Evolutionary conservation across 1,140 invertebrate genomes (phyloP).

Genomic region (Apis cerana): DNA sequence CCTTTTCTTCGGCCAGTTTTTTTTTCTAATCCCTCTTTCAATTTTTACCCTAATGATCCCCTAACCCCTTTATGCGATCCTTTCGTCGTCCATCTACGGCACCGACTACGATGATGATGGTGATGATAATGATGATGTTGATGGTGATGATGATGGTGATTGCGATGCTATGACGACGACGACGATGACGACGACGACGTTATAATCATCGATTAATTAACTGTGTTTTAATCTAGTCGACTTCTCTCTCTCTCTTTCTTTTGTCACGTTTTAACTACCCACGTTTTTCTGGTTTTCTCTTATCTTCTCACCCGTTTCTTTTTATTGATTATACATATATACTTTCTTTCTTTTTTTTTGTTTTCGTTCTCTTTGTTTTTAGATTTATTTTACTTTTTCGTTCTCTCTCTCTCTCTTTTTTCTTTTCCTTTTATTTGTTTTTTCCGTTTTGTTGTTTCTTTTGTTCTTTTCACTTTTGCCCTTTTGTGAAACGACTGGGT

Average conservation of each 20-base stretch:
- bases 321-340: not conserved
- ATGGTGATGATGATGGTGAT: not conserved
- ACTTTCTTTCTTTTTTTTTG: no score
- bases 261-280: constrained; percentile 16
- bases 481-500: constrained; percentile 5
- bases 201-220: constrained; percentile 41
- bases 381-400: not conserved
- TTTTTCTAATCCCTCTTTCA: not conserved
- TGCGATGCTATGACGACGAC: constrained; percentile 3
- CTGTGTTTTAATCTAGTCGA: constrained; percentile 50
- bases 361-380: no score
- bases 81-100: constrained; percentile 19
- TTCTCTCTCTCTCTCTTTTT: not conserved
- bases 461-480: not conserved
- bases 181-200: constrained; percentile 34
- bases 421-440: not conserved
- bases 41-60: no score
- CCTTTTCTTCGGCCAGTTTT: no score
- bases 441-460: not conserved
- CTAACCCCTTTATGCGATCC: not conserved
- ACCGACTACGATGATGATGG: constrained; percentile 19
- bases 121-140: not conserved
- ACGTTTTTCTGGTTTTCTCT: not conserved
- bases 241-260: constrained; percentile 9
- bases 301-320: constrained; percentile 1